These are phyloP conservation scores for Bradynema listronoti DNA, from an alignment of 1,140 invertebrate species.

Conservation along the genomic window DNA sequence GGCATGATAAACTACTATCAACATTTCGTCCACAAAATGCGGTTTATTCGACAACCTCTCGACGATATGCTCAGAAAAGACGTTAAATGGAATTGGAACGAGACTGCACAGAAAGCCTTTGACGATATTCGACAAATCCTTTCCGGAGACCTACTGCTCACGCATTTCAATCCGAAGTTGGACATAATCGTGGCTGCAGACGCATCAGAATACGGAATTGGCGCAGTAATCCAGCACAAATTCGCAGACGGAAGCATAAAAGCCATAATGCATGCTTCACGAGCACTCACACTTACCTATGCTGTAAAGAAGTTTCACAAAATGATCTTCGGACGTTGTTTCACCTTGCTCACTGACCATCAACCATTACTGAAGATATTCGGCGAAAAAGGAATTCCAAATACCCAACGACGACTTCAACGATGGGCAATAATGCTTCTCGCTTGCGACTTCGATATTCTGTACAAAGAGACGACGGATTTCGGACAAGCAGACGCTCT, in stretches of 20 bases:
- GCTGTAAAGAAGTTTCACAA: conserved; percentile 62
- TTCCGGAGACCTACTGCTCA: conserved; percentile 23
- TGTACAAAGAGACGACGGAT: conserved; percentile 15
- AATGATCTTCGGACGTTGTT: conserved; percentile 61
- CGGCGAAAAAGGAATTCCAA: conserved; percentile 12
- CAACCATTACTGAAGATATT: neutral
- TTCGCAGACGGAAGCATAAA: conserved; percentile 41
- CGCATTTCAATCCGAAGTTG: conserved; percentile 33
- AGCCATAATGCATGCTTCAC: conserved; percentile 18
- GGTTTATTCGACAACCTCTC: conserved; percentile 25
- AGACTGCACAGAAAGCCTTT: conserved; percentile 19
- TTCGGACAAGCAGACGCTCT: conserved; percentile 15
- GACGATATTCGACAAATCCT: conserved; percentile 36
- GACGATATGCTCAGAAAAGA: conserved; percentile 40
- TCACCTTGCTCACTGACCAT: conserved; percentile 54
- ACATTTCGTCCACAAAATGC: conserved; percentile 27
- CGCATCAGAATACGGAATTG: conserved; percentile 61
- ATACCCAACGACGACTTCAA: conserved; percentile 16
- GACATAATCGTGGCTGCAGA: conserved; percentile 60
- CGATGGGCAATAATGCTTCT: conserved; percentile 15
- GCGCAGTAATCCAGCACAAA: conserved; percentile 59
- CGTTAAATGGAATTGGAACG: conserved; percentile 38
- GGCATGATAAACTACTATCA: conserved; percentile 42
- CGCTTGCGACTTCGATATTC: conserved; percentile 16
- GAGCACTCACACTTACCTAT: conserved; percentile 59